These are phyloP conservation scores for Ciconia nigra DNA, from an alignment of 2,797 vertebrate species.

Conservation along the genomic window DNA sequence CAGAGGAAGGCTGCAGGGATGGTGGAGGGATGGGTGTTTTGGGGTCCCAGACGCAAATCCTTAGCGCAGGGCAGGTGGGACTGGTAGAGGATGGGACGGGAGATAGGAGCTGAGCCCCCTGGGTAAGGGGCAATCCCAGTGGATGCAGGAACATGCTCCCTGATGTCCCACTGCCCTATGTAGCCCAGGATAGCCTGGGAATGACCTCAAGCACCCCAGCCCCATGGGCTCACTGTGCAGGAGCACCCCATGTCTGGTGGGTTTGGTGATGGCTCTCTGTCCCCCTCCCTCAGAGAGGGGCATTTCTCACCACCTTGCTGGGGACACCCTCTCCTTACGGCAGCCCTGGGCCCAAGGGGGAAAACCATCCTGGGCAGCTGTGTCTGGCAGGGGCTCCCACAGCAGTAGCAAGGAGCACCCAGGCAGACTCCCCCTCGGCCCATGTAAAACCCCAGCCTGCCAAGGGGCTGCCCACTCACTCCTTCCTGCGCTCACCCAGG, in stretches of 20 bases:
- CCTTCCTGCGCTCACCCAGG: background rate
- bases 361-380: background rate
- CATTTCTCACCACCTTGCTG: background rate
- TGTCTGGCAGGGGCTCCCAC: background rate
- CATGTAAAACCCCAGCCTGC: background rate
- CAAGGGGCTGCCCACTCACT: background rate
- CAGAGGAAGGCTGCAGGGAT: background rate
- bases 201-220: background rate
- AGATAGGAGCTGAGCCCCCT: background rate
- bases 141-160: background rate
- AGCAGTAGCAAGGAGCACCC: background rate
- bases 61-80: rapidly evolving
- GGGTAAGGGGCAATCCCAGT: background rate
- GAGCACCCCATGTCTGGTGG: no score
- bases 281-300: background rate
- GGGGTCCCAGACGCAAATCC: background rate
- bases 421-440: background rate
- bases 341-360: background rate
- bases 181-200: background rate
- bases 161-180: background rate
- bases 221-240: rapidly evolving
- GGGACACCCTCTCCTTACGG: background rate
- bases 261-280: background rate
- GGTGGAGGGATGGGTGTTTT: background rate
- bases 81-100: no score